These are phyloP conservation scores for Chelon auratus DNA, from an alignment of 2,797 vertebrate species.

Conservation along the genomic window DNA sequence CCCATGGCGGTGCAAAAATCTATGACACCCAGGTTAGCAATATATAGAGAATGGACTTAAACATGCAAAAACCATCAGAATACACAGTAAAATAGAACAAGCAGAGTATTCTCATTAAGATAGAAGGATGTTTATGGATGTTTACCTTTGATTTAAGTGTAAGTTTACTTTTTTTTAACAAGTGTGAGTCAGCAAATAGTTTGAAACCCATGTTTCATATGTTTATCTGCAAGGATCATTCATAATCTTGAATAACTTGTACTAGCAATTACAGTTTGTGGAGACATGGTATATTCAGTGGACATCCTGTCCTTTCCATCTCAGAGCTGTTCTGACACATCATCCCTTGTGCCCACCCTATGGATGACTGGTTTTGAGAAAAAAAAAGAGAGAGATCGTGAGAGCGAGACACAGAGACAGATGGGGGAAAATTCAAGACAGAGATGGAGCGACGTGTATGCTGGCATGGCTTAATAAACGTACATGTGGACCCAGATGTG, in stretches of 20 bases:
- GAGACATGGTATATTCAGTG: constrained; percentile 51
- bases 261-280: constrained; percentile 63
- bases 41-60: constrained; percentile 11
- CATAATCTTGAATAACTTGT: constrained; percentile 55
- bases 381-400: constrained; percentile 42
- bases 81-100: not conserved
- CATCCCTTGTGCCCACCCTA: constrained; percentile 68
- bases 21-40: constrained; percentile 20
- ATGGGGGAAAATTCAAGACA: constrained; percentile 30
- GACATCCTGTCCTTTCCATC: constrained; percentile 68
- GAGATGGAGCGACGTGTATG: constrained; percentile 51
- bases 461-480: constrained; percentile 30
- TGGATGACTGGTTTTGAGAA: constrained; percentile 63
- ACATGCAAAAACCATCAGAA: not conserved
- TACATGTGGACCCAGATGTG: constrained; percentile 8
- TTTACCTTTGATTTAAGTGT: not conserved
- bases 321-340: constrained; percentile 74
- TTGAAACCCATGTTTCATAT: constrained; percentile 6
- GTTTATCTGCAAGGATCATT: constrained; percentile 13
- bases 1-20: constrained; percentile 13
- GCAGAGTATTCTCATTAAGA: not conserved
- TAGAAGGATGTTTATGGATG: not conserved
- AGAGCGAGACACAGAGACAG: constrained; percentile 21
- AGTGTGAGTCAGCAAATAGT: constrained; percentile 13
- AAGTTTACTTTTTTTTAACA: not conserved